Percentiles rank a stretch among this genome's conserved stretches.
Evolutionary conservation across 2,113 vertebrate genomes (phyloP).

Genomic region (Festucalex cinctus): DNA sequence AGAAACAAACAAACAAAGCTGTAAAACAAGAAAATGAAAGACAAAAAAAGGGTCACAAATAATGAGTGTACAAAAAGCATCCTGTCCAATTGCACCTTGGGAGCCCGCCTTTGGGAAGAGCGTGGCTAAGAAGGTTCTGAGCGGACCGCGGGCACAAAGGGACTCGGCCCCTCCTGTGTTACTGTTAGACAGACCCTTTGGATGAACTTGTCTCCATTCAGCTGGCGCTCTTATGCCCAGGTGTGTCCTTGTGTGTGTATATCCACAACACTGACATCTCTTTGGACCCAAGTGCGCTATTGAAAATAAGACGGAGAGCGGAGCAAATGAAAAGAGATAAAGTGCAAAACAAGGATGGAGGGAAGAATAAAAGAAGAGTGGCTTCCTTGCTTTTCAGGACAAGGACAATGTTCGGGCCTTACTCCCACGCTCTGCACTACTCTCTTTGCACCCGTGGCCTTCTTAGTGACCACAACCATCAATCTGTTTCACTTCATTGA

Average conservation of each 20-base stretch:
- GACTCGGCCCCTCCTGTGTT: conserved; percentile 63
- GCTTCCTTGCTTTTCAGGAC: conserved; percentile 72
- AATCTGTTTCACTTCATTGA: conserved; percentile 38
- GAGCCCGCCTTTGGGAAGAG: conserved; percentile 61
- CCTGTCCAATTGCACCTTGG: conserved; percentile 69
- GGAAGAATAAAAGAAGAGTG: conserved; percentile 68
- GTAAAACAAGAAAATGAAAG: conserved; percentile 69
- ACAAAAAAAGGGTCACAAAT: conserved; percentile 70
- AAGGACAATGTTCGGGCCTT: conserved; percentile 67
- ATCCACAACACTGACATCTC: conserved; percentile 61
- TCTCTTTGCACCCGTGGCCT: conserved; percentile 46
- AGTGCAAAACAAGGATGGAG: conserved; percentile 72
- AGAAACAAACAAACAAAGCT: conserved; percentile 75
- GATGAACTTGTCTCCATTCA: conserved; percentile 70
- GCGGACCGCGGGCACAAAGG: conserved; percentile 60
- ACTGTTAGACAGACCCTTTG: conserved; percentile 69
- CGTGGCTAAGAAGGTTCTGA: conserved; percentile 59
- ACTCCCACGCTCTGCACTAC: conserved; percentile 70
- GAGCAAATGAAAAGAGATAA: conserved; percentile 70
- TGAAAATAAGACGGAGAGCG: conserved; percentile 69
- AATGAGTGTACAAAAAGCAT: conserved; percentile 69
- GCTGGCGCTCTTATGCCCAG: conserved; percentile 68
- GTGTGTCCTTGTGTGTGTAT: conserved; percentile 66
- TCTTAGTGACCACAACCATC: conserved; percentile 45
- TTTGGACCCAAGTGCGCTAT: conserved; percentile 71